Percentiles rank a stretch among this genome's conserved stretches.
These are phyloP conservation scores for Melieria crassipennis DNA, from an alignment of 2,888 invertebrate species.

Conservation along the genomic window DNA sequence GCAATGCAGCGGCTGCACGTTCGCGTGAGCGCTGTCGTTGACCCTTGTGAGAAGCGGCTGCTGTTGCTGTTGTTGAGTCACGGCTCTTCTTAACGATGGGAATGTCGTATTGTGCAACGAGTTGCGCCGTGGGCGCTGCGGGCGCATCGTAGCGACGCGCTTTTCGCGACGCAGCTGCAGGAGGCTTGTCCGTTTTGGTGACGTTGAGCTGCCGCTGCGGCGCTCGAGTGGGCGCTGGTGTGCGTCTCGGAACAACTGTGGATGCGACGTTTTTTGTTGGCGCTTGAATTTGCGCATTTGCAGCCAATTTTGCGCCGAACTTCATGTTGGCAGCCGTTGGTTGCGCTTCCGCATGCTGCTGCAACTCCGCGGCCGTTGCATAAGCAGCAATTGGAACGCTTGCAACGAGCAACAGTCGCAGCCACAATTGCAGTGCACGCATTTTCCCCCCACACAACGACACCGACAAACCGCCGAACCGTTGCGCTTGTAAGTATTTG, in stretches of 20 bases:
- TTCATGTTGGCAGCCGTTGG: slow-evolving; percentile 37
- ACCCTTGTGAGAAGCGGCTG: background rate
- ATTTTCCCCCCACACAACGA: slow-evolving; percentile 39
- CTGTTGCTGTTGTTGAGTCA: too few relatives aligned
- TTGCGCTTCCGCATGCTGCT: slow-evolving; percentile 38
- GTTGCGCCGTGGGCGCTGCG: slow-evolving; percentile 27
- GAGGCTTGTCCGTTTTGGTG: slow-evolving; percentile 7
- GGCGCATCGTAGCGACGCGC: slow-evolving; percentile 32
- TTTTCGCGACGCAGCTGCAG: slow-evolving; percentile 5
- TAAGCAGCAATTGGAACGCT: slow-evolving; percentile 45
- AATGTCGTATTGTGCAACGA: slow-evolving; percentile 39
- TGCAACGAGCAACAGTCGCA: slow-evolving; percentile 36
- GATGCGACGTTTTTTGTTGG: slow-evolving; percentile 4
- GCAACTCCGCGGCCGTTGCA: slow-evolving; percentile 38
- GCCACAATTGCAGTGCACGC: slow-evolving; percentile 38
- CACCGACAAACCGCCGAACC: too few relatives aligned
- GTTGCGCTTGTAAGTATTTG: background rate
- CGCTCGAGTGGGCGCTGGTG: background rate
- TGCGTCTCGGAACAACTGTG: slow-evolving; percentile 1
- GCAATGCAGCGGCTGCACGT: background rate
- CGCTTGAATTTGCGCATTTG: slow-evolving; percentile 24
- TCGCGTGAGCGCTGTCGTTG: slow-evolving; percentile 35
- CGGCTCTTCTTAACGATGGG: slow-evolving; percentile 16
- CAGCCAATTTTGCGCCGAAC: slow-evolving; percentile 40
- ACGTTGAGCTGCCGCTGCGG: slow-evolving; percentile 1